Percentiles rank a stretch among this genome's conserved stretches.
phyloP scores from a whole-genome alignment of 1,140 invertebrate species.

The Teleopsis dalmanni region DNA sequence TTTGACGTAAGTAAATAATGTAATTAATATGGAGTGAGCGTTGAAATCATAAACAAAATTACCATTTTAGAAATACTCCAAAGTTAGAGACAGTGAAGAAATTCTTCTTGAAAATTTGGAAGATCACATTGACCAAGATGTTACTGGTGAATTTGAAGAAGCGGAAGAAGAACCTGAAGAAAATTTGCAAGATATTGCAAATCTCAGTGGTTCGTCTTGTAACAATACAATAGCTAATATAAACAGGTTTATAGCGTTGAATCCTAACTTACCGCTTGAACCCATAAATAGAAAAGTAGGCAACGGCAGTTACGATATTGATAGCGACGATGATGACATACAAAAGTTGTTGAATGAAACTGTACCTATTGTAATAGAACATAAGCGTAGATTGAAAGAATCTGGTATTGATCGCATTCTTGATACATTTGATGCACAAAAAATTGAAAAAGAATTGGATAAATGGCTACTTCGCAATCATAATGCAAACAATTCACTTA shows the following conservation, averaged over 20 bases:
- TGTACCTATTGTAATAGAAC: constrained; percentile 28
- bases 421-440: constrained; percentile 29
- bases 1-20: constrained; percentile 1
- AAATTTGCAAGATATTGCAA: constrained; percentile 13
- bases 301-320: too few relatives aligned
- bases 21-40: background rate
- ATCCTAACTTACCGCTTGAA: background rate
- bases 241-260: background rate
- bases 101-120: constrained; percentile 12
- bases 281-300: background rate
- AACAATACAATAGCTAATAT: background rate
- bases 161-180: constrained; percentile 2
- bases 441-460: constrained; percentile 33
- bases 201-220: constrained; percentile 3
- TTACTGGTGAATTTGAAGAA: background rate
- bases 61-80: background rate
- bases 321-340: constrained; percentile 2
- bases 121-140: constrained; percentile 10
- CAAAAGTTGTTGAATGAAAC: constrained; percentile 29
- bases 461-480: constrained; percentile 30
- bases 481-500: constrained; percentile 11
- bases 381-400: constrained; percentile 29
- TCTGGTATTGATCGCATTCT: constrained; percentile 29
- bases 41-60: too few relatives aligned
- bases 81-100: background rate